Conservation (phyloP, 2,888 invertebrate genomes). For the Ceraclea dissimilis region DNA sequence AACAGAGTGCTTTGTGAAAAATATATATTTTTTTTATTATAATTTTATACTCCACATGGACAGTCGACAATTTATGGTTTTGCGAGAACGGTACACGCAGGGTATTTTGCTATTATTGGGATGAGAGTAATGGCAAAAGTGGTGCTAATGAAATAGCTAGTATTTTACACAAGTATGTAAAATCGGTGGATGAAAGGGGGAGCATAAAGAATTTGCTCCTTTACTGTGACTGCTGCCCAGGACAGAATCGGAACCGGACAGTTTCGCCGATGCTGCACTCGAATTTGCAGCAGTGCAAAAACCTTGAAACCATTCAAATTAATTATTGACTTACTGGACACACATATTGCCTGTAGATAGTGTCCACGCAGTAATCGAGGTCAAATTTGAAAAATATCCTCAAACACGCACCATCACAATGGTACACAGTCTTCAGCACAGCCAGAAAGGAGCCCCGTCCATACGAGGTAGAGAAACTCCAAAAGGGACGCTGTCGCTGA, state of each 20-base stretch:
- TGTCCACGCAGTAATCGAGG: neutral
- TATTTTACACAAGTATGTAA: neutral
- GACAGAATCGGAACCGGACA: neutral
- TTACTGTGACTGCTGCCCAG: neutral
- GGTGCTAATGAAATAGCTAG: neutral
- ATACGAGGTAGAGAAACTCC: neutral
- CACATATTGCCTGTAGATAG: neutral
- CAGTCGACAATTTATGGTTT: no score
- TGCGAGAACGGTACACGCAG: no score
- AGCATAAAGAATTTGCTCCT: neutral
- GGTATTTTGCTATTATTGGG: no score
- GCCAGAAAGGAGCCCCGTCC: neutral
- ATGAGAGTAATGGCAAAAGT: no score
- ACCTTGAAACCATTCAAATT: neutral
- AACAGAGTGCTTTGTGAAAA: neutral
- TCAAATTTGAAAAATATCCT: neutral
- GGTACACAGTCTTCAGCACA: neutral
- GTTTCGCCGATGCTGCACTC: neutral
- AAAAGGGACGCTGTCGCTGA: neutral
- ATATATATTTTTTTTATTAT: no score
- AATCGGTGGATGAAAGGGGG: neutral
- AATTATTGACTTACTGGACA: neutral
- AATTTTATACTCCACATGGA: no score
- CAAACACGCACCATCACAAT: neutral
- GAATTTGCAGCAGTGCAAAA: neutral